phyloP scores from a whole-genome alignment of 2,888 invertebrate species.

The Neoascia interrupta region DNA sequence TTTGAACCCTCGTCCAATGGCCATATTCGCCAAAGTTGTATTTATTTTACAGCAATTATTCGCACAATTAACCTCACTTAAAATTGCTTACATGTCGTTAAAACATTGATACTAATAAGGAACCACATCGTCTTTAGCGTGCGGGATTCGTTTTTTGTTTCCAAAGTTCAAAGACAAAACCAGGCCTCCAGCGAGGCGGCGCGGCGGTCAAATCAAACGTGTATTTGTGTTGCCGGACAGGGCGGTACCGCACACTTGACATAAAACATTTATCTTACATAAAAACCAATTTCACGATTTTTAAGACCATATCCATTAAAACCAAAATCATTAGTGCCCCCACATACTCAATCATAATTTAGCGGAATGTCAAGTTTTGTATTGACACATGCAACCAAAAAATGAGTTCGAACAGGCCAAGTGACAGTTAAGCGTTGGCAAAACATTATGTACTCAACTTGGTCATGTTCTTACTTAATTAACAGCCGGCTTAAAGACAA shows the following conservation, averaged over 20 bases:
- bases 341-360: constrained; percentile 52
- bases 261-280: constrained; percentile 1
- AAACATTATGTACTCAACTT: not conserved
- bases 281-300: constrained; percentile 16
- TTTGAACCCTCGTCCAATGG: too few species aligned
- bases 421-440: not conserved
- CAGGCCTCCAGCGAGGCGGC: too few species aligned
- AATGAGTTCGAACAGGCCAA: constrained; percentile 10
- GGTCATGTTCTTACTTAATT: constrained; percentile 19
- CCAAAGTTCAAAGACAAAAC: constrained; percentile 7
- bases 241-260: constrained; percentile 13
- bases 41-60: too few species aligned
- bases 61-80: too few species aligned
- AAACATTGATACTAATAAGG: too few species aligned
- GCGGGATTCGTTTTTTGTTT: constrained; percentile 25
- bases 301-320: constrained; percentile 19
- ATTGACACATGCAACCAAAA: constrained; percentile 37
- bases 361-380: constrained; percentile 21
- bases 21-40: too few species aligned
- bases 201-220: constrained; percentile 30
- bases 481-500: constrained; percentile 9
- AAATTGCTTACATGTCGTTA: too few species aligned
- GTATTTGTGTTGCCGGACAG: not conserved
- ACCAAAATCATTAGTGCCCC: constrained; percentile 32
- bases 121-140: too few species aligned